Evolutionary conservation across 2,888 invertebrate genomes (phyloP).

Genomic region (Cremastobaeus sp.): DNA sequence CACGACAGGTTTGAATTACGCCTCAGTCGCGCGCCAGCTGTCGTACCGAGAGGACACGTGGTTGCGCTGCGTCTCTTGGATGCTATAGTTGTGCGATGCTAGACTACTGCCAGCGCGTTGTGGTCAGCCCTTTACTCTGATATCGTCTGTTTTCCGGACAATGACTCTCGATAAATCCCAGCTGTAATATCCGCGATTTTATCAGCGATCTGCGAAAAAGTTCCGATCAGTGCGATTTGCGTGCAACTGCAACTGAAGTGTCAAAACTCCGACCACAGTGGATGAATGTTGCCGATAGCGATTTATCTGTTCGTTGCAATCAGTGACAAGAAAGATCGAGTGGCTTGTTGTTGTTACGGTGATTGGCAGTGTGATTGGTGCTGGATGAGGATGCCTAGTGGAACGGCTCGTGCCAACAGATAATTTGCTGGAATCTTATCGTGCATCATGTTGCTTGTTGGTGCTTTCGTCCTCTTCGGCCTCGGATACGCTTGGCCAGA

Average conservation of each 20-base stretch:
- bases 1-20: slow-evolving; percentile 69
- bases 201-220: neutral
- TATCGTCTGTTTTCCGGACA: slow-evolving; percentile 7
- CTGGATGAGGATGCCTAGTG: slow-evolving; percentile 46
- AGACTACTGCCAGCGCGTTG: neutral
- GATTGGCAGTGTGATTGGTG: slow-evolving; percentile 38
- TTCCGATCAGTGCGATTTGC: slow-evolving; percentile 4
- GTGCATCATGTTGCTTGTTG: slow-evolving; percentile 44
- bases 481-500: slow-evolving; percentile 42
- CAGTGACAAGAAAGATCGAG: slow-evolving; percentile 39
- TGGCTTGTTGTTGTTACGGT: slow-evolving; percentile 40
- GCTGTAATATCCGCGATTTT: neutral
- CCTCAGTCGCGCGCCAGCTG: slow-evolving; percentile 74
- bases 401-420: slow-evolving; percentile 20
- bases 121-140: no score
- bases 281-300: slow-evolving; percentile 38
- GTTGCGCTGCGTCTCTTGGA: slow-evolving; percentile 33
- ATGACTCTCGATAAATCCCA: slow-evolving; percentile 14
- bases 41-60: slow-evolving; percentile 62
- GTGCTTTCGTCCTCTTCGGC: slow-evolving; percentile 29
- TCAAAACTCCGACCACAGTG: slow-evolving; percentile 1
- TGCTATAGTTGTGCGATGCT: neutral
- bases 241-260: slow-evolving; percentile 1
- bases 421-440: slow-evolving; percentile 44
- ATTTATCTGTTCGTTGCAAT: slow-evolving; percentile 13